Conservation (phyloP, 1,140 invertebrate genomes). For the Idris sp. region DNA sequence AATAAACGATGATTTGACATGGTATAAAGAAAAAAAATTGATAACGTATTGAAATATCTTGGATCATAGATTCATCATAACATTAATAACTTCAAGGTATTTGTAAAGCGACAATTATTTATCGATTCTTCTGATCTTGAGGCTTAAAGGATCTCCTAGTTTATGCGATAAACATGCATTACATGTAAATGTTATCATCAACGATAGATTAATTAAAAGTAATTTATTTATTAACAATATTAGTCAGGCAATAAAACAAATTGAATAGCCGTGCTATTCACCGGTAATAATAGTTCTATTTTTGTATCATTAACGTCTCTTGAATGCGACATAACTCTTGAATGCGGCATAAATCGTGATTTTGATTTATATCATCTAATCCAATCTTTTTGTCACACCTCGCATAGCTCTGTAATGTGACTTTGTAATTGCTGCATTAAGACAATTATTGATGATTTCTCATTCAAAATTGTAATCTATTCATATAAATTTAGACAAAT, state of each 20-base stretch:
- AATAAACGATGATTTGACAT: constrained; percentile 22
- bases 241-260: constrained; percentile 8
- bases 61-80: neutral
- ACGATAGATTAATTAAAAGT: constrained; percentile 4
- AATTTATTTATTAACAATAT: constrained; percentile 3
- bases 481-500: no score
- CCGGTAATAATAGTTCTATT: constrained; percentile 8
- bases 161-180: constrained; percentile 2
- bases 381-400: constrained; percentile 7
- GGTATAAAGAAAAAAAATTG: constrained; percentile 1
- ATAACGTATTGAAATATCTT: constrained; percentile 1
- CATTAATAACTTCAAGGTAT: constrained; percentile 20
- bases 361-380: constrained; percentile 13
- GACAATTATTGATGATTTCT: constrained; percentile 5
- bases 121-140: constrained; percentile 15
- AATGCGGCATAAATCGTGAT: constrained; percentile 10
- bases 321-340: no score
- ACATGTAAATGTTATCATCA: constrained; percentile 1
- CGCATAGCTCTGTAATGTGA: neutral
- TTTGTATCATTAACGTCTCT: constrained; percentile 2
- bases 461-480: neutral
- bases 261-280: neutral
- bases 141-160: constrained; percentile 14
- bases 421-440: constrained; percentile 4
- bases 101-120: constrained; percentile 10